Evolutionary conservation across 2,888 invertebrate species (phyloP).

Genomic region (Caenorhabditis sp.): DNA sequence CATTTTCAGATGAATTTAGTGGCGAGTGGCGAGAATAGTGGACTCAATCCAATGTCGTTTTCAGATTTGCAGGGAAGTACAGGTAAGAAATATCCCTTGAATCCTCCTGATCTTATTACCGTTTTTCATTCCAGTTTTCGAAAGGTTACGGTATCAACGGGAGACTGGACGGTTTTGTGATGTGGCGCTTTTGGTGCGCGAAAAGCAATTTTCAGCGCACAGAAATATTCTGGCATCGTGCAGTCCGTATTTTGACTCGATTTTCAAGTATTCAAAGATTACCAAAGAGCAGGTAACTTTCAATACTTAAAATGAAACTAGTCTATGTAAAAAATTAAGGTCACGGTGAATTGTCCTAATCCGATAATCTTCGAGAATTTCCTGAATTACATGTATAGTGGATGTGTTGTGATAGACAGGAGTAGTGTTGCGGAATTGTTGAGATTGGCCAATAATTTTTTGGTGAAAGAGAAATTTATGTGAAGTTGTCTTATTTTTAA

Average conservation of each 20-base stretch:
- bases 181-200: slow-evolving; percentile 77
- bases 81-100: neutral
- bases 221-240: slow-evolving; percentile 77
- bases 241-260: slow-evolving; percentile 78
- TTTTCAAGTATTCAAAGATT: slow-evolving; percentile 75
- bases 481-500: no score
- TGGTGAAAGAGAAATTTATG: slow-evolving; percentile 72
- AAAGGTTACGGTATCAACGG: slow-evolving; percentile 74
- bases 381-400: slow-evolving; percentile 79
- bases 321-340: no score
- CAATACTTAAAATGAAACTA: no score
- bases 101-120: no score
- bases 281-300: slow-evolving; percentile 50
- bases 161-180: slow-evolving; percentile 77
- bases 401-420: slow-evolving; percentile 76
- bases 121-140: slow-evolving; percentile 72
- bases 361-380: slow-evolving; percentile 76
- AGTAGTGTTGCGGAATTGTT: slow-evolving; percentile 77
- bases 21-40: slow-evolving; percentile 65
- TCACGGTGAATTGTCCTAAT: slow-evolving; percentile 76
- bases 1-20: slow-evolving; percentile 48
- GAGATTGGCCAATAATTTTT: slow-evolving; percentile 77
- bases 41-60: slow-evolving; percentile 72
- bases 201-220: slow-evolving; percentile 77
- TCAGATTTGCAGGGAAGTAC: slow-evolving; percentile 65